Base-by-base conservation (phyloP, 2,113 vertebrate species). In the Rhadina sibilatrix region DNA sequence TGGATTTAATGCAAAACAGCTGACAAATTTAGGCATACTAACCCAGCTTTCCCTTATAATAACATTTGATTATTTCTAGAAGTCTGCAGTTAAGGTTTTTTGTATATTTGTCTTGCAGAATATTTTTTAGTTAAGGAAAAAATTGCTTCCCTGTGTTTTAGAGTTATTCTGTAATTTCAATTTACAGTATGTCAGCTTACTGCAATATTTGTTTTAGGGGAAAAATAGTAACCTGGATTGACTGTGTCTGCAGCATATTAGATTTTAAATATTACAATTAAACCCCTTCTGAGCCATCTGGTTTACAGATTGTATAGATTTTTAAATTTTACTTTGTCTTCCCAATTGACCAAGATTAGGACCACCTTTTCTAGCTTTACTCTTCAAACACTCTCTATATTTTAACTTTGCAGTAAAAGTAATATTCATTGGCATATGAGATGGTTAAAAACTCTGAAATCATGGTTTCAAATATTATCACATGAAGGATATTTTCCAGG, bases 181-280 rank as follows among this genome's bases (percentile, higher is more conserved):
- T 72, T 96, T 94, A 94, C 68, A 78, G 57, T 89, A 87, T 53
- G 53, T 81, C 50, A 75, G 88, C 65, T 91, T 95, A 52, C 42
- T 91, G 75, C 37, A 91, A 35, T 94, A 87, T 94, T 79, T 96
- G 87, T 97, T 72, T 90, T 97, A 96, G 81, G 49, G 31, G 76
- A 68, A 96, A 96, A 96, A 96, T 68, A 93, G 72, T 93, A 91
- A 95, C 88, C 79, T 94, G 91, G 88, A 92, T 93, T 98, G 84
- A 96, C 30, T 72, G 24, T 90, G 80, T 76, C 89, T 97, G 92
- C 76, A 95, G 74, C 81, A 86, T 95, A 97, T 97, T 97, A 97
- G 95, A 96, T 97, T 98, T 98, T 97, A 97, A 96, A 64, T 90
- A 83, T 95, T 97, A 94, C 82, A 97, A 96, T 96, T 96, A 97